Percentiles rank a stretch among this genome's conserved stretches.
Conservation (phyloP, 2,797 vertebrate species). For the Uromys caudimaculatus region DNA sequence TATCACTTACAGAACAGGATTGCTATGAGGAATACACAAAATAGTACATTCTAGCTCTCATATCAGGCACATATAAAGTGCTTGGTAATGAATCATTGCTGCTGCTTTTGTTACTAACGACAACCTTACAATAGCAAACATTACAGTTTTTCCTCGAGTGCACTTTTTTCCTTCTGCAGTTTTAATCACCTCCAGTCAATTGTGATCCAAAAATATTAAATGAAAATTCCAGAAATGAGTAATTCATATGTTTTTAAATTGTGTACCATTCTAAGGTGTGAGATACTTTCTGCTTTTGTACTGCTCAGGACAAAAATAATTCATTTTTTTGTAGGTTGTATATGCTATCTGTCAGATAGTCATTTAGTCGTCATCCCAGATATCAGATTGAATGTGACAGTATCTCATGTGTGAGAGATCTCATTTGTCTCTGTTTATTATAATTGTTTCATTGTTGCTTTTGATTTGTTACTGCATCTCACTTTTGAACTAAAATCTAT, state of each 20-base stretch:
- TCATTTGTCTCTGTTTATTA: background rate
- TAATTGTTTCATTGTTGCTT: background rate
- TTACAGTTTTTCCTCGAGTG: background rate
- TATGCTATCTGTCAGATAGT: background rate
- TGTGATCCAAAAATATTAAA: background rate
- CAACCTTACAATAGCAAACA: background rate
- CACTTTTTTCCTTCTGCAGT: background rate
- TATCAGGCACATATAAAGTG: background rate
- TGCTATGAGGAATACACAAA: background rate
- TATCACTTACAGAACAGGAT: background rate
- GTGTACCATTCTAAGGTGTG: background rate
- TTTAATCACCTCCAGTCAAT: background rate
- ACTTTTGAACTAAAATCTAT: background rate
- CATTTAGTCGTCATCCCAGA: background rate
- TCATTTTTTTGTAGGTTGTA: background rate
- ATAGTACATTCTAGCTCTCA: background rate
- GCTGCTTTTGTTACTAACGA: background rate
- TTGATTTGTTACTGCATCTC: background rate
- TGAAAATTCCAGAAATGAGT: conserved; percentile 7
- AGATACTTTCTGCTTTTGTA: background rate
- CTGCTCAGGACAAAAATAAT: background rate
- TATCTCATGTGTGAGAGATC: background rate
- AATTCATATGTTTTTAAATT: background rate
- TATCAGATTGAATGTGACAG: background rate
- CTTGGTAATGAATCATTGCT: background rate